Evolutionary conservation across 2,888 invertebrate genomes (phyloP).

Genomic region (Melolontha melolontha): DNA sequence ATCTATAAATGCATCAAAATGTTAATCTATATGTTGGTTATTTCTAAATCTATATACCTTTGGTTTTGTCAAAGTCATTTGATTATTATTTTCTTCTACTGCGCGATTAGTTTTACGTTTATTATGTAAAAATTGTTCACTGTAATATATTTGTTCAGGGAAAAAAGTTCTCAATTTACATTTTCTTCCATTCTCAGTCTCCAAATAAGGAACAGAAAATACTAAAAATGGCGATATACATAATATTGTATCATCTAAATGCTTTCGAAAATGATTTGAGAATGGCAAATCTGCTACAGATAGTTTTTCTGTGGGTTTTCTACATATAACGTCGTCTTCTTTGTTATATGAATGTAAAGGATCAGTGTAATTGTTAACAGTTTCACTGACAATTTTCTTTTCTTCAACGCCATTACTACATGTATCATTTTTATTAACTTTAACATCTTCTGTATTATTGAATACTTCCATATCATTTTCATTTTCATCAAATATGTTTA

Average conservation of each 20-base stretch:
- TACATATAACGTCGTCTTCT: conserved; percentile 51
- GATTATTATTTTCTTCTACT: conserved; percentile 38
- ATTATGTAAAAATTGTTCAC: conserved; percentile 69
- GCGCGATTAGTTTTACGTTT: conserved; percentile 53
- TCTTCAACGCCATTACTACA: conserved; percentile 41
- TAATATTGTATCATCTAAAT: conserved; percentile 78
- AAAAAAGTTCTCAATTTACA: conserved; percentile 81
- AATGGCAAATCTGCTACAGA: conserved; percentile 72
- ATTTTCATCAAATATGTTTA: conserved; percentile 45
- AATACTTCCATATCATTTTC: conserved; percentile 51
- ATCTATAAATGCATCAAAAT: conserved; percentile 53
- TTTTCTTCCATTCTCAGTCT: conserved; percentile 84
- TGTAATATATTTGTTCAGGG: conserved; percentile 79
- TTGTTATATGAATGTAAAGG: conserved; percentile 72
- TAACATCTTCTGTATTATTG: conserved; percentile 44
- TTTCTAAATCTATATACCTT: conserved; percentile 27
- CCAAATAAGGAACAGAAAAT: conserved; percentile 87
- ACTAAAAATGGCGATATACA: conserved; percentile 90
- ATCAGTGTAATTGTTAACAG: conserved; percentile 85
- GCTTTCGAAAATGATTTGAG: conserved; percentile 79
- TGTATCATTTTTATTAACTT: conserved; percentile 12
- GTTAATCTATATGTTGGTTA: conserved; percentile 2
- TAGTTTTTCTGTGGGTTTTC: conserved; percentile 62
- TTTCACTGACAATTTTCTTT: conserved; percentile 65
- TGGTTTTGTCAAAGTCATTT: conserved; percentile 20